Evolutionary conservation across 2,797 vertebrate genomes (phyloP).

Genomic region (Silurus aristotelis): DNA sequence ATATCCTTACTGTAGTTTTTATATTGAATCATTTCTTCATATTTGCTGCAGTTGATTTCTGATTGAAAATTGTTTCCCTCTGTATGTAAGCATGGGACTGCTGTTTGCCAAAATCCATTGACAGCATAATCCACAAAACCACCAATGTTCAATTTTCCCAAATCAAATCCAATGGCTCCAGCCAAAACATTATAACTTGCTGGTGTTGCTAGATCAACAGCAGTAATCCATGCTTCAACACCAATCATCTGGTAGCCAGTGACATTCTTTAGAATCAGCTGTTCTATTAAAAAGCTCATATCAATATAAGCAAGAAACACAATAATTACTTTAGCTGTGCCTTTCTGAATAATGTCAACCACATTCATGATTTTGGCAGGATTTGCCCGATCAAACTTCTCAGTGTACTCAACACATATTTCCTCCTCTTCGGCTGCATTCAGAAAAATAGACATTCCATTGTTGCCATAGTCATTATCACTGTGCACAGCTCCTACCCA

Average conservation of each 20-base stretch:
- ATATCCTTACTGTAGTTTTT: background rate
- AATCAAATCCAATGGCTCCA: constrained; percentile 72
- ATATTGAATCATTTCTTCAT: too few relatives aligned
- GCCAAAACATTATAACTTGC: constrained; percentile 67
- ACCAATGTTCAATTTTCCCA: constrained; percentile 67
- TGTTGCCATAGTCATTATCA: constrained; percentile 68
- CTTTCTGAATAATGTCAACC: constrained; percentile 65
- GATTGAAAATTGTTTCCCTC: background rate
- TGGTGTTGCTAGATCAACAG: constrained; percentile 69
- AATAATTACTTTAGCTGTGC: constrained; percentile 71
- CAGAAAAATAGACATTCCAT: constrained; percentile 68
- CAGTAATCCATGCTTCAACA: constrained; percentile 73
- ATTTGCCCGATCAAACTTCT: constrained; percentile 68
- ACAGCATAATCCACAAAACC: constrained; percentile 64
- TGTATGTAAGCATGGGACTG: constrained; percentile 47
- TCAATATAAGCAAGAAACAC: constrained; percentile 69
- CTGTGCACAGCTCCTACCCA: constrained; percentile 45
- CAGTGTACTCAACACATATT: constrained; percentile 72
- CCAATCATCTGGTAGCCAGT: constrained; percentile 74
- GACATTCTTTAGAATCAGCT: constrained; percentile 66
- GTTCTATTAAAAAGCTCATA: constrained; percentile 68
- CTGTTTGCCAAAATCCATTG: constrained; percentile 67
- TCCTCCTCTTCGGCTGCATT: constrained; percentile 67
- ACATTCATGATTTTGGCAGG: constrained; percentile 66
- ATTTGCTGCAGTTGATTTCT: too few relatives aligned